Conservation (phyloP, 2,113 vertebrate species). For the Otis tarda region DNA sequence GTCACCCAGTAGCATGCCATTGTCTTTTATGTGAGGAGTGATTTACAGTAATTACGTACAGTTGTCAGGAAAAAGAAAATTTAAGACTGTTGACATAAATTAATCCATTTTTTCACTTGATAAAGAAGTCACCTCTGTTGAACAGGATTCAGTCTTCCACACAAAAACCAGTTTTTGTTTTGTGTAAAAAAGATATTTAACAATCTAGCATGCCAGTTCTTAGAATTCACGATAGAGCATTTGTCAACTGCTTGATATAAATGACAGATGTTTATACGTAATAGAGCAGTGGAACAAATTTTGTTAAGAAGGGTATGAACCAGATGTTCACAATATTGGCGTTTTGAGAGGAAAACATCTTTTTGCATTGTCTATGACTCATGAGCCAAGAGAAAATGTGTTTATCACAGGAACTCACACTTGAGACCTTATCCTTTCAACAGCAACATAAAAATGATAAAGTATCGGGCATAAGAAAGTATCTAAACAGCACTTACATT, state of each 20-base stretch:
- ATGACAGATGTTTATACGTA: constrained; percentile 79
- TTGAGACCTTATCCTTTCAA: constrained; percentile 65
- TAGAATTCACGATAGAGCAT: constrained; percentile 51
- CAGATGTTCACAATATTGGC: constrained; percentile 75
- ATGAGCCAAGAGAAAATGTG: constrained; percentile 45
- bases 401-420: constrained; percentile 47
- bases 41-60: constrained; percentile 68
- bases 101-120: constrained; percentile 55
- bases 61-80: constrained; percentile 60
- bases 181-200: constrained; percentile 50
- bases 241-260: constrained; percentile 73
- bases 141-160: constrained; percentile 47
- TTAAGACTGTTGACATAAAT: constrained; percentile 57
- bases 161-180: constrained; percentile 60
- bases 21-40: constrained; percentile 57
- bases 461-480: neutral
- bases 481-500: constrained; percentile 31
- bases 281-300: constrained; percentile 76
- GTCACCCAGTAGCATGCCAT: constrained; percentile 43
- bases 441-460: constrained; percentile 64
- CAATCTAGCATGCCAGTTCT: constrained; percentile 1
- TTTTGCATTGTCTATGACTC: constrained; percentile 64
- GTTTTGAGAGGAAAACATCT: constrained; percentile 60
- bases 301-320: constrained; percentile 72
- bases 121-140: constrained; percentile 57